Conservation (phyloP, 2,797 vertebrate genomes). For the Synaphobranchus kaupii region DNA sequence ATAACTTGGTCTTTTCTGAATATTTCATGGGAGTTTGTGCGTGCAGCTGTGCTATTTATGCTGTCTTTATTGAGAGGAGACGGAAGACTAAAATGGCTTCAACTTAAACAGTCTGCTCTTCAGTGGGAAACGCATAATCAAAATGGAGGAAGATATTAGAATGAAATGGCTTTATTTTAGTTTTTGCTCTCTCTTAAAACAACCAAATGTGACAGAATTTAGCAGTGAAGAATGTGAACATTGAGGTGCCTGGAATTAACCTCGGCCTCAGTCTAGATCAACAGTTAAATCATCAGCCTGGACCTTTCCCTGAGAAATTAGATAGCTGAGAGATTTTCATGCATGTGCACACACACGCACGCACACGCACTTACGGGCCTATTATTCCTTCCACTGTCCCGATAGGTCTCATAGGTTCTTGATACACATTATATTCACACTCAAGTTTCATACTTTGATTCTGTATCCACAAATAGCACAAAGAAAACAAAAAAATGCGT, state of each 20-base stretch:
- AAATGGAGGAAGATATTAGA: constrained; percentile 66
- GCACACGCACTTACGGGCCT: constrained; percentile 11
- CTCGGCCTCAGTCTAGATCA: constrained; percentile 57
- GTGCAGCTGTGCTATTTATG: constrained; percentile 57
- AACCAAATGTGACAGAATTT: constrained; percentile 63
- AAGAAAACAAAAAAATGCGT: constrained; percentile 8
- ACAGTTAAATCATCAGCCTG: constrained; percentile 60
- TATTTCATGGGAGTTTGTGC: constrained; percentile 65
- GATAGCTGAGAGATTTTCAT: not conserved
- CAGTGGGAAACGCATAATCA: constrained; percentile 52
- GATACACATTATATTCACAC: not conserved
- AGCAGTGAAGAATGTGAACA: constrained; percentile 64
- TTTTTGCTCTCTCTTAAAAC: constrained; percentile 54
- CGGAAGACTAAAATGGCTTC: constrained; percentile 51
- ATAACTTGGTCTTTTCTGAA: constrained; percentile 62
- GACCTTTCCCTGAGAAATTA: constrained; percentile 61
- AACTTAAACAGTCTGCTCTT: constrained; percentile 57
- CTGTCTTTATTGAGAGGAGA: constrained; percentile 57
- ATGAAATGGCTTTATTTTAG: constrained; percentile 61
- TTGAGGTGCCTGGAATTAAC: constrained; percentile 62
- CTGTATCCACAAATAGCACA: not conserved
- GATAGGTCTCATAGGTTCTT: not conserved
- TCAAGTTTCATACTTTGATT: not conserved
- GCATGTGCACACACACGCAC: not conserved
- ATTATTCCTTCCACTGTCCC: not conserved